Base-by-base conservation (phyloP, 2,888 invertebrate genomes). In the Mechanitis mazaeus region DNA sequence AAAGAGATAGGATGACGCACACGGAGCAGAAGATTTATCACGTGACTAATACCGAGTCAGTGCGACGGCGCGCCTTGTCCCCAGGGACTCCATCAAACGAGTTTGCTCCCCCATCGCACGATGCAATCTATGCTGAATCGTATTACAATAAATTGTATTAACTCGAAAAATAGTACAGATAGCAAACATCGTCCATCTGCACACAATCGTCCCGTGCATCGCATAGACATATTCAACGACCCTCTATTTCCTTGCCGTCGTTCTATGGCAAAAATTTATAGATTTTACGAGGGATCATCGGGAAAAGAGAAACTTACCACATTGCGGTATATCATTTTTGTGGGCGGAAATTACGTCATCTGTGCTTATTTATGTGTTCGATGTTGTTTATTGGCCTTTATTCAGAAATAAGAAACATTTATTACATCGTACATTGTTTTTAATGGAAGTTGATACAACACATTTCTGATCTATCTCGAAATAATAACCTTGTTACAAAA, bases 71-170 rank as follows among this genome's bases (percentile, higher is more conserved):
- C 81, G 82, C 72, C 78, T 68, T 72, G 75, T 86, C 89, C 88
- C 88, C 69, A 73, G 86, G 81, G 89, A 88, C 84, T 86, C 84
- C 79, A 87, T 90, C 89, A 90, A 89, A 89, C 88, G 87, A 89
- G 89, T 86, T 89, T 79, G 81, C 83, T 89, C 88, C 88, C 90
- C 87, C 80, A 82, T 75, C 82, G 75, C 79, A 80, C 85, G 87
- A 87, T 87, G 88, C 90, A 89, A 90, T 89, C 90, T 89, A 88
- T 88, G 89, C 89, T 89, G 89, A 90, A 90, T 90, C 89, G 86
- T 87, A 90, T 90, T 89, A 90, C 89, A 88, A 89, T 89, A 89
- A 89, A 90, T 89, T 90, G 89, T 86, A 88, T 90, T 89, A 90
- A 87, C 87, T 89, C 86, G 88, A 87, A 88, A 89, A 88, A 89